Evolutionary conservation across 2,113 vertebrate species (phyloP).

Genomic region (Chamaea fasciata): DNA sequence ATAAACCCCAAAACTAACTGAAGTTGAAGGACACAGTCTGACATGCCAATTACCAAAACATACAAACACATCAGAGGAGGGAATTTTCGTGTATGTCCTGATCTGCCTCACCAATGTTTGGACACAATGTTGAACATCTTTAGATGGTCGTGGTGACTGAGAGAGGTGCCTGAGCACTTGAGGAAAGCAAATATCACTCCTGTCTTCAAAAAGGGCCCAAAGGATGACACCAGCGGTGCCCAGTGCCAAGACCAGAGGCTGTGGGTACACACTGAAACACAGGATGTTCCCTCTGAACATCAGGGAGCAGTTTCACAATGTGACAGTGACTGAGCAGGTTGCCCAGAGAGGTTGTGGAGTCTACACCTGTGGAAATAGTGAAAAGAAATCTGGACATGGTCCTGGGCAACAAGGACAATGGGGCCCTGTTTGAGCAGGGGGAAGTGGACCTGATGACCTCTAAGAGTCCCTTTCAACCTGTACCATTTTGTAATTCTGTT

Average conservation of each 20-base stretch:
- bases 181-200: neutral
- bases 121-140: neutral
- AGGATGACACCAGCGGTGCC: neutral
- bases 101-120: neutral
- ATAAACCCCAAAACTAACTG: neutral
- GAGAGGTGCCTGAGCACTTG: neutral
- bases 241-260: neutral
- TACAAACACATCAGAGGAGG: neutral
- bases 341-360: neutral
- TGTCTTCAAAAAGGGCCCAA: neutral
- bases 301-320: neutral
- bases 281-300: neutral
- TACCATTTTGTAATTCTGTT: neutral
- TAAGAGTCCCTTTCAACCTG: neutral
- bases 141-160: neutral
- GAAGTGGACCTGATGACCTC: neutral
- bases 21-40: neutral
- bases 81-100: rapidly evolving
- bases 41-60: neutral
- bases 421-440: neutral
- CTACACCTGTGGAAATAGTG: neutral
- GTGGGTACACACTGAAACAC: neutral
- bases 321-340: neutral
- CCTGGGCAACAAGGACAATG: neutral
- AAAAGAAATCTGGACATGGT: neutral